Base-by-base conservation (phyloP, 2,888 invertebrate species). In the Eupithecia insigniata region DNA sequence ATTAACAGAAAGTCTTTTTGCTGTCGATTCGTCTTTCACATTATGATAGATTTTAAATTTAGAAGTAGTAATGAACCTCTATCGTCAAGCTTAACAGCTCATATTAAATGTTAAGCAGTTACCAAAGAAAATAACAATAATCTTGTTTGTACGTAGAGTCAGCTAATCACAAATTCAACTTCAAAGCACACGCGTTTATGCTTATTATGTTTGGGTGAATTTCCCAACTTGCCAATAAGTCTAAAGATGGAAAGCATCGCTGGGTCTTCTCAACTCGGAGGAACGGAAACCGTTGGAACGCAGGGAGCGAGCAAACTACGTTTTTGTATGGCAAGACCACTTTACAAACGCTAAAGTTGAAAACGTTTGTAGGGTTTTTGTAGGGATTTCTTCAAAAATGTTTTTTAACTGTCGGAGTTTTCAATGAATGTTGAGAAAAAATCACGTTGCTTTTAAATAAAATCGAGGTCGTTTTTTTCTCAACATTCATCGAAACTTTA, bases 121-220 rank as follows among this genome's bases (percentile, higher is more conserved):
- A 16, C 30, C 22, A 36, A 62, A n/a, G 60, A 32, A 18, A 18
- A n/a, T 32, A 22, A 58, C 30, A 65, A 6, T 12, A 60, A 68
- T 60, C 60, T 64, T 14, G 64, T 62, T n/a, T 32, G 36, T 2
- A n/a, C 8, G n/a, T 4, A 26, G n/a, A 58, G 64, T 16, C 26
- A 60, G 39, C 6, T 34, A 51, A 8, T 51, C 10, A 66, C 8
- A 65, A 71, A 71, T 61, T 43, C 43, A 36, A 70, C 66, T 61
- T 68, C 70, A 75, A 70, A 70, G 66, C 70, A 22, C 32, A 22
- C 7, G 26, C 36, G 26, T 36, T 14, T 36, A 26, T 64, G 64
- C 36, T 64, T 64, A 70, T 82, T 82, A 79, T 80, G 80, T 83
- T 83, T 80, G 76, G 74, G 77, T 32, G 60, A 70, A 67, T 70